A percentile compares a stretch with the other conserved stretches of the same genome.
Evolutionary conservation across 2,113 vertebrate species (phyloP).

Genomic region (Eulemur macaco): DNA sequence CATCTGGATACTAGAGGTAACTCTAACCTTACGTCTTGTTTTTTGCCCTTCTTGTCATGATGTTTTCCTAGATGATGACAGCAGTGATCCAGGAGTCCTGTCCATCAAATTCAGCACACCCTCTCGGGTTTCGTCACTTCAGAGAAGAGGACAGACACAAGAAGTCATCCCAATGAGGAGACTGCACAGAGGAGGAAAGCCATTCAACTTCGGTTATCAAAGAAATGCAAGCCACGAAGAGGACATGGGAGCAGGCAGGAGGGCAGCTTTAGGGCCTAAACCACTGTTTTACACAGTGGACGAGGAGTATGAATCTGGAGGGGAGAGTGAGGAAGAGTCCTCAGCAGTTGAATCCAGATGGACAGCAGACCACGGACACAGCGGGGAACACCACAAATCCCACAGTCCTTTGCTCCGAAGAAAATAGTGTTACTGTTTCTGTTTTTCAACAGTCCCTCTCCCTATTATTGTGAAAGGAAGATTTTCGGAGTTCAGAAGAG

Average conservation of each 20-base stretch:
- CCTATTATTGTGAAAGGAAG: constrained; percentile 14
- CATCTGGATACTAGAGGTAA: background rate
- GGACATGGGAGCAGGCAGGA: background rate
- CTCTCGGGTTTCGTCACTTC: accelerated
- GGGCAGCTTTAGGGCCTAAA: constrained; percentile 14
- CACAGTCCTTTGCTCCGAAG: constrained; percentile 61
- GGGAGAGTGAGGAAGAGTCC: constrained; percentile 71
- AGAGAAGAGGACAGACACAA: background rate
- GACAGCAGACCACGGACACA: constrained; percentile 59
- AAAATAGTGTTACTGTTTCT: constrained; percentile 57
- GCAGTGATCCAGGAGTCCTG: constrained; percentile 41
- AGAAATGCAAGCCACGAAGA: constrained; percentile 37
- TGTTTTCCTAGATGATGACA: constrained; percentile 71
- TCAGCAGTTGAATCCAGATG: constrained; percentile 56
- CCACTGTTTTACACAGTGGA: constrained; percentile 39
- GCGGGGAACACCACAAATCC: constrained; percentile 54
- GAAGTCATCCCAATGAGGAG: constrained; percentile 73
- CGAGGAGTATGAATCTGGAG: constrained; percentile 77
- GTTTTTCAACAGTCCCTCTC: background rate
- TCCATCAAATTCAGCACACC: background rate
- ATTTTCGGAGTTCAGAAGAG: constrained; percentile 28
- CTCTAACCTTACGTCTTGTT: background rate
- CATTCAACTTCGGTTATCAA: background rate
- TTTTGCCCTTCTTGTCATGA: background rate
- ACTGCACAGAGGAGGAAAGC: background rate